These are phyloP conservation scores for Gavia stellata DNA, from an alignment of 2,113 vertebrate genomes.

Conservation along the genomic window DNA sequence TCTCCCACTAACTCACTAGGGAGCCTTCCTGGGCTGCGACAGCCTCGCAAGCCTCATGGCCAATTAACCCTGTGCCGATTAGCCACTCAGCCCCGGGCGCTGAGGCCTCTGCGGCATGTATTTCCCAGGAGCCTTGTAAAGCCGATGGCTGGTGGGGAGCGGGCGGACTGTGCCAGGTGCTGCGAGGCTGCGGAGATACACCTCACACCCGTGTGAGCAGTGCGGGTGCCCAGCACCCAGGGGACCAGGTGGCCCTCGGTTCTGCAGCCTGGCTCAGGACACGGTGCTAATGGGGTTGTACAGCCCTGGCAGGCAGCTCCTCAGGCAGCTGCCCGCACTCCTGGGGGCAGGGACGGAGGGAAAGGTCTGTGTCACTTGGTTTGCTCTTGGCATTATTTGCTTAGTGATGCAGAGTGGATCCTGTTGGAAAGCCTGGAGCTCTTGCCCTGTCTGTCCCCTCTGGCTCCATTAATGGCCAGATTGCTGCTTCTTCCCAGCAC, in stretches of 20 bases:
- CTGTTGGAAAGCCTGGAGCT: neutral
- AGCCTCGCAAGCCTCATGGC: neutral
- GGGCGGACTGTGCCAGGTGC: neutral
- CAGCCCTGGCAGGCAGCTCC: neutral
- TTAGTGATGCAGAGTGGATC: neutral
- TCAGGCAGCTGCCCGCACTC: neutral
- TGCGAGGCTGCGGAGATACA: neutral
- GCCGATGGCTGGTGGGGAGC: neutral
- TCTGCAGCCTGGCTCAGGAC: neutral
- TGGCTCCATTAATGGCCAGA: neutral
- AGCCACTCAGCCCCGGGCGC: neutral
- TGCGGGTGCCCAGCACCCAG: neutral
- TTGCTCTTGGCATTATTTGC: neutral
- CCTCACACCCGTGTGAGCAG: rapidly evolving
- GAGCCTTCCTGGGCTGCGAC: neutral
- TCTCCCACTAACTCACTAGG: neutral
- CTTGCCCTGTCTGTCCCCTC: neutral
- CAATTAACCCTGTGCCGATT: neutral
- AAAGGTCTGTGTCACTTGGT: neutral
- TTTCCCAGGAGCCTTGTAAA: neutral
- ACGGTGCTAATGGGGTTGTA: neutral
- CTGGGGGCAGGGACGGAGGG: neutral
- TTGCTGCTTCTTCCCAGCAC: neutral
- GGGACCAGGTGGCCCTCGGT: neutral
- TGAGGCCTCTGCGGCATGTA: rapidly evolving